phyloP scores from a whole-genome alignment of 1,140 invertebrate genomes.

The Thaumetopoea pityocampa region DNA sequence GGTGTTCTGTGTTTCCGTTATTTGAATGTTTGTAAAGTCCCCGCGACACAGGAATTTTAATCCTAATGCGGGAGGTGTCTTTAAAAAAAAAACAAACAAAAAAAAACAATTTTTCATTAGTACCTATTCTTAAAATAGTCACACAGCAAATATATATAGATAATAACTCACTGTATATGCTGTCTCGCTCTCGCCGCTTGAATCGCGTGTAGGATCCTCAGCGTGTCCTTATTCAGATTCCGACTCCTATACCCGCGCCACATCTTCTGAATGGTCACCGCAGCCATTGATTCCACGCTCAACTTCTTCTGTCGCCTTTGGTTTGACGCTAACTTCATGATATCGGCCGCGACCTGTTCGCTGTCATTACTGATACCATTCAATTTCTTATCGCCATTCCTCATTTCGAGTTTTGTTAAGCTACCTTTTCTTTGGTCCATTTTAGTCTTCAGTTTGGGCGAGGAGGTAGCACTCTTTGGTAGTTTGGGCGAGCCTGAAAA shows the following conservation, averaged over 20 bases:
- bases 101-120: too few species aligned
- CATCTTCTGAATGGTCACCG: slow-evolving; percentile 89
- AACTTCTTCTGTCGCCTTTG: slow-evolving; percentile 58
- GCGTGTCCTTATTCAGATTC: slow-evolving; percentile 84
- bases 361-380: slow-evolving; percentile 54
- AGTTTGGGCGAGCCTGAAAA: slow-evolving; percentile 73
- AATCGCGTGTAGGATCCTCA: slow-evolving; percentile 85
- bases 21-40: too few species aligned
- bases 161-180: slow-evolving; percentile 86
- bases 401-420: slow-evolving; percentile 73
- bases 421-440: slow-evolving; percentile 65
- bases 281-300: slow-evolving; percentile 76
- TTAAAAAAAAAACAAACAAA: slow-evolving; percentile 23
- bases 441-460: slow-evolving; percentile 66
- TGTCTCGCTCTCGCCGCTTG: slow-evolving; percentile 88
- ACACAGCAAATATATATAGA: not conserved
- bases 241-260: slow-evolving; percentile 92
- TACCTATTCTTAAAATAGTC: too few species aligned
- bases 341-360: slow-evolving; percentile 40
- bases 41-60: too few species aligned
- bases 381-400: slow-evolving; percentile 76
- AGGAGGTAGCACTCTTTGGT: slow-evolving; percentile 68
- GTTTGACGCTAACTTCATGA: slow-evolving; percentile 57
- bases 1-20: too few species aligned
- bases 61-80: too few species aligned